Evolutionary conservation across 2,113 vertebrate species (phyloP), one percentile per base, ranked within the genome.

Genomic region (Onychostoma macrolepis): DNA sequence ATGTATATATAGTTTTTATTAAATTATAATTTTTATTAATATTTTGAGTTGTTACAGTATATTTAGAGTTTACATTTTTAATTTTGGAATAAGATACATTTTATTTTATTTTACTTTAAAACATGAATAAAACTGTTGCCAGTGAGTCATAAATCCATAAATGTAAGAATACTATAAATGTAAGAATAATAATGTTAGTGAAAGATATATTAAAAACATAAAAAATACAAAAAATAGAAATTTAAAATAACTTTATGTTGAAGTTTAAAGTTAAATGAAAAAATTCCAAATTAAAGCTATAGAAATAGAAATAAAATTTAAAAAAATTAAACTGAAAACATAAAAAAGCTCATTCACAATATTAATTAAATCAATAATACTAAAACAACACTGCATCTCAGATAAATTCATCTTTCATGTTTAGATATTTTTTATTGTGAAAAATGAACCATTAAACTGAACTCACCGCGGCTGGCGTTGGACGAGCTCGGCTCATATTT

Each of bases 391-490:
- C 7, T 24, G 21, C 53, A 24, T 58, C 53, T 58, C 53, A 58
- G 21, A 24, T 58, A 9, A 8, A 56, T 9, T 21, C 17, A 56
- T 56, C 17, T 21, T 58, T 2, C 21, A n/a, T 61, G 8, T n/a
- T 61, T 61, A n/a, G 7, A 61, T 24, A 24, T 58, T 8, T 56
- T 53, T 24, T 21, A 21, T 53, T 21, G 50, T 53, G 21, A 2
- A 50, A 13, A 17, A 50, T 17, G 4, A 48, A 50, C 19, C 0
- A 50, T 50, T 50, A 50, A 56, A 21, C 17, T 21, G 56, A 58
- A 26, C 96, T 96, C 92, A 99, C 98, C 96, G 93, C 97, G 96
- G 94, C 97, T 98, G 61, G 96, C 87, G 45, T 97, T 99, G 78
- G 95, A 92, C 45, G 93, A 92, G 0, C 87, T 91, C 48, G 97